phyloP scores from a whole-genome alignment of 2,888 invertebrate species.

The Eristalinus aeneus region DNA sequence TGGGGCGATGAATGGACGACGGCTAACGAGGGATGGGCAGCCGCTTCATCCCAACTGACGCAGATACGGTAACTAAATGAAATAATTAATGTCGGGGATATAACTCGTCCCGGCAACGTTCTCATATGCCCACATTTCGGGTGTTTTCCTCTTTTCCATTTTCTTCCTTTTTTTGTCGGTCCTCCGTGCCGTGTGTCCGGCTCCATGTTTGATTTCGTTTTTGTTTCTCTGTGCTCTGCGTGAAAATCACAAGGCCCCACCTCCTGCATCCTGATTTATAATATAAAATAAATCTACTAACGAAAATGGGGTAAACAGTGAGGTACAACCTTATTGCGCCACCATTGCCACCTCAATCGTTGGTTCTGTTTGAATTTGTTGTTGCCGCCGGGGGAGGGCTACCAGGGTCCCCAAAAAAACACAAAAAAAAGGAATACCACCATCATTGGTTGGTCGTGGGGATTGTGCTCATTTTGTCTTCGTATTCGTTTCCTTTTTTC shows the following conservation, averaged over 20 bases:
- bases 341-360: slow-evolving; percentile 12
- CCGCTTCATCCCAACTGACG: slow-evolving; percentile 45
- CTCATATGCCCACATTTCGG: slow-evolving; percentile 62
- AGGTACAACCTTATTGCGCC: slow-evolving; percentile 64
- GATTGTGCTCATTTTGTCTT: slow-evolving; percentile 63
- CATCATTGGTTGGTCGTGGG: slow-evolving; percentile 59
- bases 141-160: slow-evolving; percentile 36
- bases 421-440: slow-evolving; percentile 30
- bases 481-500: slow-evolving; percentile 26
- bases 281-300: slow-evolving; percentile 71
- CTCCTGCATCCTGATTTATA: slow-evolving; percentile 67
- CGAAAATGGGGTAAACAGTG: slow-evolving; percentile 68
- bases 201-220: slow-evolving; percentile 55
- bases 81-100: slow-evolving; percentile 65
- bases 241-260: slow-evolving; percentile 69
- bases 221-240: slow-evolving; percentile 57
- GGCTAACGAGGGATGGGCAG: slow-evolving; percentile 30
- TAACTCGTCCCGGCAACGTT: slow-evolving; percentile 35
- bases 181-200: slow-evolving; percentile 9
- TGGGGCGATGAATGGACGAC: slow-evolving; percentile 1
- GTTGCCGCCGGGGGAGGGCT: slow-evolving; percentile 12
- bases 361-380: slow-evolving; percentile 13
- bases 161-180: slow-evolving; percentile 17
- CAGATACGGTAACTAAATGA: slow-evolving; percentile 64
- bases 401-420: slow-evolving; percentile 37